These are phyloP conservation scores for Takifugu rubripes DNA, from an alignment of 2,797 vertebrate species.

Conservation along the genomic window DNA sequence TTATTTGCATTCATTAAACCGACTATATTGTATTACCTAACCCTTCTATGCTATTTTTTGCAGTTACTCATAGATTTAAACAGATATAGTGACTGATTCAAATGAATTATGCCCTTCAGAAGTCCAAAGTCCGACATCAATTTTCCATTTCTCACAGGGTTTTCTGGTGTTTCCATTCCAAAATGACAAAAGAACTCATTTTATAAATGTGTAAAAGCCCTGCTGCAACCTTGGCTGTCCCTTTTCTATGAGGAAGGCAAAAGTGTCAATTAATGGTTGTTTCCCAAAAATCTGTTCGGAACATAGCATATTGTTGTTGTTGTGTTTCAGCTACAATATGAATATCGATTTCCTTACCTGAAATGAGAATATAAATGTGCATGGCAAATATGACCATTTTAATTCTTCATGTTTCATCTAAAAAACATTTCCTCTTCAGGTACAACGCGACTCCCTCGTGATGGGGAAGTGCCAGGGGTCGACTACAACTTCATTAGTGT, in stretches of 20 bases:
- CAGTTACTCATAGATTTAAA: conserved; percentile 26
- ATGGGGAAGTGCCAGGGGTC: conserved; percentile 94
- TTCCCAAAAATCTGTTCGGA: too few relatives aligned
- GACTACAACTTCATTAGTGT: conserved; percentile 98
- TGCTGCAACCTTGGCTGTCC: too few relatives aligned
- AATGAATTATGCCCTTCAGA: conserved; percentile 29
- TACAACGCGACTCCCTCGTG: conserved; percentile 93
- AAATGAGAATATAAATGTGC: neutral
- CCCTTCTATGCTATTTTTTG: conserved; percentile 12
- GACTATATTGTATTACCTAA: too few relatives aligned
- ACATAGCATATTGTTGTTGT: too few relatives aligned
- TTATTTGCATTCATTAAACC: conserved; percentile 23
- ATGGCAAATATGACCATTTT: neutral
- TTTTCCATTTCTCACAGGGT: conserved; percentile 36
- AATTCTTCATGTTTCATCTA: neutral
- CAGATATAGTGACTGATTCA: conserved; percentile 1
- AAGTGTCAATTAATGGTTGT: too few relatives aligned
- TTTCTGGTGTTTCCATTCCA: conserved; percentile 23
- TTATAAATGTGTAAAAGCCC: conserved; percentile 1
- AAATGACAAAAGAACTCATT: conserved; percentile 10
- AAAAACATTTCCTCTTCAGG: conserved; percentile 68
- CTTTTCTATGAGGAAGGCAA: too few relatives aligned
- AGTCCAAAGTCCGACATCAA: conserved; percentile 28
- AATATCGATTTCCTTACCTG: neutral
- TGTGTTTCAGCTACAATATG: neutral